These are phyloP conservation scores for Aplodontia rufa DNA, from an alignment of 2,113 vertebrate genomes.

Conservation along the genomic window DNA sequence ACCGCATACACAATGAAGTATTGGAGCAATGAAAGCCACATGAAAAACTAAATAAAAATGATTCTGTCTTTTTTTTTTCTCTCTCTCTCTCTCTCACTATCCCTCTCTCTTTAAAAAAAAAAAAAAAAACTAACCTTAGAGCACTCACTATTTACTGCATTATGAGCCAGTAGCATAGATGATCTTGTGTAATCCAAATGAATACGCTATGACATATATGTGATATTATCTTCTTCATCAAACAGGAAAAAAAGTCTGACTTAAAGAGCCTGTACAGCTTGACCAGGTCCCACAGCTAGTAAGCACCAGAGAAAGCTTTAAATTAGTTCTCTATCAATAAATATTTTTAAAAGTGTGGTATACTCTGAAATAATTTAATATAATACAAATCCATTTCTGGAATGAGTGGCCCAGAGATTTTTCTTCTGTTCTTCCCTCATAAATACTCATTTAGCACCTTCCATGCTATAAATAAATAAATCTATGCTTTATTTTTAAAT, in stretches of 20 bases:
- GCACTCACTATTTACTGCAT: background rate
- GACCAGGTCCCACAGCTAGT: background rate
- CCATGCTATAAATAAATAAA: slow-evolving; percentile 1
- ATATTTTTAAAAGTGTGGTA: background rate
- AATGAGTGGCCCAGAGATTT: background rate
- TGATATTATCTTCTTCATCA: background rate
- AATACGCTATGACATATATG: background rate
- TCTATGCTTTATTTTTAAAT: background rate
- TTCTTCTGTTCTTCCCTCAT: background rate
- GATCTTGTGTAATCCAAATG: background rate
- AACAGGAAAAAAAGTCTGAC: background rate
- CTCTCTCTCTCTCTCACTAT: too few relatives aligned
- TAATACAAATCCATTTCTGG: background rate
- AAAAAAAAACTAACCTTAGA: background rate
- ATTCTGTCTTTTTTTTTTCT: too few relatives aligned
- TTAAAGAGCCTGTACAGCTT: background rate
- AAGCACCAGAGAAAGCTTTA: background rate
- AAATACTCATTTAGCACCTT: slow-evolving; percentile 27
- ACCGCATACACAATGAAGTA: too few relatives aligned
- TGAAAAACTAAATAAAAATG: too few relatives aligned
- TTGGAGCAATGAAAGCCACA: too few relatives aligned
- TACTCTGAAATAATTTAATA: slow-evolving; percentile 11
- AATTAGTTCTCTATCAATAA: background rate
- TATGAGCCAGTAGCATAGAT: background rate
- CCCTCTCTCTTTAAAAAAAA: too few relatives aligned